Conservation (phyloP, 53 echinoderm and acorn worm species). For the Echinarachnius parma region DNA sequence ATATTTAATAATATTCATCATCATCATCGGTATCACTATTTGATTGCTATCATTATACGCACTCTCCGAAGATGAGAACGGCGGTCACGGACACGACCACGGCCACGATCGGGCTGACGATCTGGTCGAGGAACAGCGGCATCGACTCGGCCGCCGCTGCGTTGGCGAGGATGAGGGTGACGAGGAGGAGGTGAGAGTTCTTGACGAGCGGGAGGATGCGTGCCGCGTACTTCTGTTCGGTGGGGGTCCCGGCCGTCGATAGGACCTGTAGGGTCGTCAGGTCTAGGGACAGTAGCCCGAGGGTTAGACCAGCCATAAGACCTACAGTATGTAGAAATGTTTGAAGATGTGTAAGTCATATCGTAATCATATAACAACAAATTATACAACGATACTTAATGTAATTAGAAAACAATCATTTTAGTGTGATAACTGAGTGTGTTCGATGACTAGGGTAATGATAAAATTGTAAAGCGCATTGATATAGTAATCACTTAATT, state of each 20-base stretch:
- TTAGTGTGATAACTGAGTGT: too few relatives aligned
- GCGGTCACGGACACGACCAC: slow-evolving; percentile 77
- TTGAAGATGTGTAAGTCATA: too few relatives aligned
- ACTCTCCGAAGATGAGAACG: slow-evolving; percentile 82
- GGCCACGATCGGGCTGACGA: slow-evolving; percentile 60
- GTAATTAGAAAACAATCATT: too few relatives aligned
- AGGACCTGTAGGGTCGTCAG: slow-evolving; percentile 74
- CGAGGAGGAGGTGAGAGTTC: slow-evolving; percentile 68
- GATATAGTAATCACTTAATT: too few relatives aligned
- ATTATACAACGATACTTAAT: too few relatives aligned
- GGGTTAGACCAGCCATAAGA: slow-evolving; percentile 80
- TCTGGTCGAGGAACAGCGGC: slow-evolving; percentile 72
- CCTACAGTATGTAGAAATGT: too few relatives aligned
- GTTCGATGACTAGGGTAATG: too few relatives aligned
- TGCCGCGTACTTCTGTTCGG: slow-evolving; percentile 63
- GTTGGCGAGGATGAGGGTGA: slow-evolving; percentile 78
- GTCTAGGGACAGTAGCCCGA: slow-evolving; percentile 79
- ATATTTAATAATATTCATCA: too few relatives aligned
- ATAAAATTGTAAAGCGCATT: too few relatives aligned
- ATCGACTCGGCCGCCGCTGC: slow-evolving; percentile 86
- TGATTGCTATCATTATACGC: slow-evolving; percentile 17
- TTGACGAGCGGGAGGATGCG: slow-evolving; percentile 71
- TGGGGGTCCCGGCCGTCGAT: slow-evolving; percentile 65
- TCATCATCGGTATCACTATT: neutral
- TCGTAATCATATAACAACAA: too few relatives aligned